A percentile compares a stretch with the other conserved stretches of the same genome.
Evolutionary conservation across 1,140 invertebrate species (phyloP).

Genomic region (Littorina saxatilis): DNA sequence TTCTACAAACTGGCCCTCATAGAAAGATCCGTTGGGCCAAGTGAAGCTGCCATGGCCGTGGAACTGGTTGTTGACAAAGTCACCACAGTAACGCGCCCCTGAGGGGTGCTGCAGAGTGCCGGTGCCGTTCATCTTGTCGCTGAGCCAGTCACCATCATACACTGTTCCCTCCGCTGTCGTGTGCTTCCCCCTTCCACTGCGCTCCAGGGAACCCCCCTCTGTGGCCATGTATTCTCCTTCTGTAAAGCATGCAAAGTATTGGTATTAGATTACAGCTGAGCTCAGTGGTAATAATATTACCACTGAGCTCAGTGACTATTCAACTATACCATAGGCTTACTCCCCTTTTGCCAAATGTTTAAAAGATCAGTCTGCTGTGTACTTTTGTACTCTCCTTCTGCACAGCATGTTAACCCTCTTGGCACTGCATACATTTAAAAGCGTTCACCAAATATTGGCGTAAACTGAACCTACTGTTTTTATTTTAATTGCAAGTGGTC

Average conservation of each 20-base stretch:
- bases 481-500: no score
- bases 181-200: constrained; percentile 70
- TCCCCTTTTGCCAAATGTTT: no score
- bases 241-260: constrained; percentile 31
- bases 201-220: constrained; percentile 63
- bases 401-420: no score
- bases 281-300: background rate
- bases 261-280: background rate
- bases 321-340: no score
- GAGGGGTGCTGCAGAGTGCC: constrained; percentile 69
- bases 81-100: constrained; percentile 69
- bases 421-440: no score
- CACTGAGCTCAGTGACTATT: no score
- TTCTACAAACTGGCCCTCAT: constrained; percentile 72
- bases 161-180: constrained; percentile 64
- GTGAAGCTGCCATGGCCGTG: constrained; percentile 73
- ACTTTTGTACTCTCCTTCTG: no score
- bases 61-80: constrained; percentile 74
- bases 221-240: constrained; percentile 72
- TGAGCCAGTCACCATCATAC: constrained; percentile 71
- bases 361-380: no score
- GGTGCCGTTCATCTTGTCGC: constrained; percentile 73
- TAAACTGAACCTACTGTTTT: no score
- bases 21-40: constrained; percentile 74
- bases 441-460: no score